phyloP scores from a whole-genome alignment of 2,113 vertebrate genomes.

The Odocoileus virginianus region DNA sequence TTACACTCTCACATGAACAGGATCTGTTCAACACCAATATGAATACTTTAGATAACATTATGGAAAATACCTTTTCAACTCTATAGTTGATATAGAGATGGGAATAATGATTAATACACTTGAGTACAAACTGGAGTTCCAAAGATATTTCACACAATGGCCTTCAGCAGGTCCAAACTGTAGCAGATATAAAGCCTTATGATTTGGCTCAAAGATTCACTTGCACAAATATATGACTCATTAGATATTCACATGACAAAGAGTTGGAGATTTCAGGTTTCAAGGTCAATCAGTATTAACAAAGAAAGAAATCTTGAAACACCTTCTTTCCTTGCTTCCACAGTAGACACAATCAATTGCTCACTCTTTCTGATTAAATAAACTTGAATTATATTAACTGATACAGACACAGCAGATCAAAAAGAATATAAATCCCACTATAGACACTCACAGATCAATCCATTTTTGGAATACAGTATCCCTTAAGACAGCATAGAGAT shows the following conservation, averaged over 20 bases:
- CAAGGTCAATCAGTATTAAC: background rate
- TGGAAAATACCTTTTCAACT: background rate
- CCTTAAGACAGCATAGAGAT: background rate
- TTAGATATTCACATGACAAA: background rate
- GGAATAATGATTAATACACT: background rate
- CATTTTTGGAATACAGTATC: background rate
- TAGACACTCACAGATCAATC: background rate
- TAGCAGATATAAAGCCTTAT: background rate
- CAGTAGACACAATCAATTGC: background rate
- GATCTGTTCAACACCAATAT: background rate
- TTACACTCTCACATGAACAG: background rate
- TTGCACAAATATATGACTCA: background rate
- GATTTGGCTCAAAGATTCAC: background rate
- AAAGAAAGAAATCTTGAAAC: background rate
- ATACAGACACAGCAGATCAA: background rate
- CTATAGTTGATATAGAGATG: background rate
- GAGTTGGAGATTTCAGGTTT: background rate
- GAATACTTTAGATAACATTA: background rate
- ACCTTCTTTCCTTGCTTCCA: background rate
- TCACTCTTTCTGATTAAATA: background rate
- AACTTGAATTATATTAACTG: background rate
- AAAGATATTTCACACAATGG: background rate
- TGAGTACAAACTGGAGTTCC: background rate
- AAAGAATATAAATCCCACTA: background rate
- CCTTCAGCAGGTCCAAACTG: background rate